Percentiles rank a stretch among this genome's conserved stretches.
Conservation (phyloP, 2,888 invertebrate species). For the Druceiella hillmani region DNA sequence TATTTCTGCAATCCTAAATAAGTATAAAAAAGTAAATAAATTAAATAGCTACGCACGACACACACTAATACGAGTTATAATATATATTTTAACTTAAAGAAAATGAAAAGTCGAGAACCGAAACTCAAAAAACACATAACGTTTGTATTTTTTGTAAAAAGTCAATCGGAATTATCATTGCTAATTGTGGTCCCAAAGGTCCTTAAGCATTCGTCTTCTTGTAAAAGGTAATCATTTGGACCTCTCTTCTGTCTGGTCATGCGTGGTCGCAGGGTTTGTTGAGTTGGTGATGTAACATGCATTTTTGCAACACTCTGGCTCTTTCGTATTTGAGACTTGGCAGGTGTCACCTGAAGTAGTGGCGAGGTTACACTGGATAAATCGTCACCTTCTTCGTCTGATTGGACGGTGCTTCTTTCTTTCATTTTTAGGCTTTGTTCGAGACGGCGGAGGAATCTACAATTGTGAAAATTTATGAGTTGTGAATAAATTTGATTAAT, state of each 20-base stretch:
- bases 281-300: slow-evolving; percentile 5
- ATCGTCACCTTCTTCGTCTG: slow-evolving; percentile 55
- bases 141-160: background rate
- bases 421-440: slow-evolving; percentile 66
- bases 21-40: no score
- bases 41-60: no score
- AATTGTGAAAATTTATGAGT: no score
- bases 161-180: slow-evolving; percentile 44
- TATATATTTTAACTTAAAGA: no score
- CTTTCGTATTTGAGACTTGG: slow-evolving; percentile 34
- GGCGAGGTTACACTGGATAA: slow-evolving; percentile 63
- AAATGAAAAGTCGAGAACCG: no score
- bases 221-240: slow-evolving; percentile 31
- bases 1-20: no score
- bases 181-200: slow-evolving; percentile 39
- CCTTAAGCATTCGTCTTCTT: slow-evolving; percentile 37
- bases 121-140: no score
- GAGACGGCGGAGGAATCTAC: slow-evolving; percentile 64
- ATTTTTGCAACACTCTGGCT: slow-evolving; percentile 23
- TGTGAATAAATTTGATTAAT: no score
- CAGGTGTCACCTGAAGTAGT: slow-evolving; percentile 38
- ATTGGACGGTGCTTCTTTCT: slow-evolving; percentile 54
- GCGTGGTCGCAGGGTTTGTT: slow-evolving; percentile 30
- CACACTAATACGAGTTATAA: no score
- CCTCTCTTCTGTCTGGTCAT: slow-evolving; percentile 41